phyloP scores from a whole-genome alignment of 2,113 vertebrate species.

The Charadrius vociferus region DNA sequence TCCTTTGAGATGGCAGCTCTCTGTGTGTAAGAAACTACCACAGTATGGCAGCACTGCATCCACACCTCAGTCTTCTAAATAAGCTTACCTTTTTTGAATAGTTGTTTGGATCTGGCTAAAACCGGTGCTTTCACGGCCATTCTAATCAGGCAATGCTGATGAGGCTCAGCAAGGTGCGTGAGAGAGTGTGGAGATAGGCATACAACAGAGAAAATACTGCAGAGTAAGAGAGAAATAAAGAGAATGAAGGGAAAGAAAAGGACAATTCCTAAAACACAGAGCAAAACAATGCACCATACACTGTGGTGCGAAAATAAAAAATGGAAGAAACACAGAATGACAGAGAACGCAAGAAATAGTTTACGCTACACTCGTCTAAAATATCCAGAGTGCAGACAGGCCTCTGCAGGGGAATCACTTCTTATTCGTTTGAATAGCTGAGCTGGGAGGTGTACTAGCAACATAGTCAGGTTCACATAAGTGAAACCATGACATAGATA shows the following conservation, averaged over 20 bases:
- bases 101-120: background rate
- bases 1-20: background rate
- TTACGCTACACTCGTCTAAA: background rate
- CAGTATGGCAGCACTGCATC: background rate
- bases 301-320: background rate
- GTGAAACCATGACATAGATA: background rate
- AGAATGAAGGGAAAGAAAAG: background rate
- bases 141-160: background rate
- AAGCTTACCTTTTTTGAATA: background rate
- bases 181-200: too few relatives aligned
- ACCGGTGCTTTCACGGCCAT: fast-evolving
- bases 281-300: background rate
- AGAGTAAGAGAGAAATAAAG: background rate
- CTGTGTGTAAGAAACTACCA: background rate
- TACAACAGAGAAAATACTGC: background rate
- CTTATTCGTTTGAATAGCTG: background rate
- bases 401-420: background rate
- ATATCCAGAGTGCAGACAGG: too few relatives aligned
- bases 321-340: background rate
- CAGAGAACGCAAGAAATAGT: background rate
- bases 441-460: background rate
- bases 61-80: background rate
- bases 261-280: background rate
- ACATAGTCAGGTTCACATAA: background rate
- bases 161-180: background rate